A percentile compares a stretch with the other conserved stretches of the same genome.
Conservation (phyloP, 2,888 invertebrate species). For the Cerastis rubricosa region DNA sequence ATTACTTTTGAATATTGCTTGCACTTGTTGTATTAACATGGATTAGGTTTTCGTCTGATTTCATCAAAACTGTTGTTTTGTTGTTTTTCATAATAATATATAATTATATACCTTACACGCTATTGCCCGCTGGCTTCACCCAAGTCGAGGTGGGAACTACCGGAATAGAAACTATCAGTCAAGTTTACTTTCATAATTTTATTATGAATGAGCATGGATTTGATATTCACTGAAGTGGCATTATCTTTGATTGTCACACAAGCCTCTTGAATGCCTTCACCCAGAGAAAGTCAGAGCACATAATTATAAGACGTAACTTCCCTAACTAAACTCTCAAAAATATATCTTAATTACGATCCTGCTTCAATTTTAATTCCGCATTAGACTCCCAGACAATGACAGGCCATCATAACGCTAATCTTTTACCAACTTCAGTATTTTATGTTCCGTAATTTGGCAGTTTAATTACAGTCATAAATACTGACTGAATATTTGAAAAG, state of each 20-base stretch:
- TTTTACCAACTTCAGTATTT: slow-evolving; percentile 52
- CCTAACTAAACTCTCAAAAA: slow-evolving; percentile 2
- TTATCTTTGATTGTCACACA: no score
- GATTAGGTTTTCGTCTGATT: neutral
- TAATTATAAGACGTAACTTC: neutral
- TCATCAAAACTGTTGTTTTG: neutral
- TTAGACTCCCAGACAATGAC: slow-evolving; percentile 28
- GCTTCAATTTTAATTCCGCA: slow-evolving; percentile 36
- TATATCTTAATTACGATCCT: slow-evolving; percentile 20
- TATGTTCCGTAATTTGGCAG: slow-evolving; percentile 52
- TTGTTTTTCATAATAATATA: neutral
- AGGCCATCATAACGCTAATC: slow-evolving; percentile 38
- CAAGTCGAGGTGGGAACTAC: neutral
- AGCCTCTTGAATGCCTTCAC: neutral
- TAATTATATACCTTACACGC: neutral
- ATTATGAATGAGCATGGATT: neutral
- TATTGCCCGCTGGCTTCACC: neutral
- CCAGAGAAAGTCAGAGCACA: neutral
- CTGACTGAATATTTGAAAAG: slow-evolving; percentile 53
- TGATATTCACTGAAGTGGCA: neutral
- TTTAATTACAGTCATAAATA: slow-evolving; percentile 61
- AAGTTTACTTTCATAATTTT: neutral
- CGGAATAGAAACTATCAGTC: neutral
- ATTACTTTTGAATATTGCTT: neutral
- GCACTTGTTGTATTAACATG: neutral